These are phyloP conservation scores for Argopecten irradians DNA, from an alignment of 1,140 invertebrate species.

Conservation along the genomic window DNA sequence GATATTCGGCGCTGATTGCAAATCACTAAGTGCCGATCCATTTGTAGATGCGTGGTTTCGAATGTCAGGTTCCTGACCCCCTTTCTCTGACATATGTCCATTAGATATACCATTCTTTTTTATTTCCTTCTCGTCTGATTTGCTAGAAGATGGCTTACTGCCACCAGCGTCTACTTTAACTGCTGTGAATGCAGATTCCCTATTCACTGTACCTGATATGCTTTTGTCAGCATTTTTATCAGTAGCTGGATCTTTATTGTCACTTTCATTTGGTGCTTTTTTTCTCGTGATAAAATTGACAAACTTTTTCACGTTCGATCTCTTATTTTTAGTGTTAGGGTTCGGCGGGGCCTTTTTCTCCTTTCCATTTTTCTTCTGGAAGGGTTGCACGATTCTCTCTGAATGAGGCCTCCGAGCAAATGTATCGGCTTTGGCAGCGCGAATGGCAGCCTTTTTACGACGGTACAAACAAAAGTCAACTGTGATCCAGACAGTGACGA, in stretches of 20 bases:
- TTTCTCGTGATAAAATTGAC: not conserved
- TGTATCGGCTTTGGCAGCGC: not conserved
- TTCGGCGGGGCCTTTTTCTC: not conserved
- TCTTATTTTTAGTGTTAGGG: not conserved
- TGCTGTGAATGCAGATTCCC: not conserved
- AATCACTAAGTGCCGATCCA: not conserved
- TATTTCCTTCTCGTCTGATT: not conserved
- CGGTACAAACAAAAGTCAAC: not conserved
- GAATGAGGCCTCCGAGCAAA: not conserved
- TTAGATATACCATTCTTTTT: not conserved
- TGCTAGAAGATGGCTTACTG: not conserved
- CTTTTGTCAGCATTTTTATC: not conserved
- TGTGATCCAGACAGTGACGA: not conserved
- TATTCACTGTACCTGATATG: not conserved
- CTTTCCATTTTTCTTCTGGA: not conserved
- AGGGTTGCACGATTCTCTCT: not conserved
- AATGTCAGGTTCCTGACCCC: not conserved
- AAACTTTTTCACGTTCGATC: not conserved
- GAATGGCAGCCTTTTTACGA: not conserved
- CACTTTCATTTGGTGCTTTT: not conserved
- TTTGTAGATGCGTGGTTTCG: not conserved
- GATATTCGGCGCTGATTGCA: not conserved
- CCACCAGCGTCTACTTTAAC: not conserved
- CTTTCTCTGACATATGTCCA: not conserved
- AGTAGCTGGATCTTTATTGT: not conserved